phyloP scores from a whole-genome alignment of 1,140 invertebrate genomes.

The Papilio glaucus region DNA sequence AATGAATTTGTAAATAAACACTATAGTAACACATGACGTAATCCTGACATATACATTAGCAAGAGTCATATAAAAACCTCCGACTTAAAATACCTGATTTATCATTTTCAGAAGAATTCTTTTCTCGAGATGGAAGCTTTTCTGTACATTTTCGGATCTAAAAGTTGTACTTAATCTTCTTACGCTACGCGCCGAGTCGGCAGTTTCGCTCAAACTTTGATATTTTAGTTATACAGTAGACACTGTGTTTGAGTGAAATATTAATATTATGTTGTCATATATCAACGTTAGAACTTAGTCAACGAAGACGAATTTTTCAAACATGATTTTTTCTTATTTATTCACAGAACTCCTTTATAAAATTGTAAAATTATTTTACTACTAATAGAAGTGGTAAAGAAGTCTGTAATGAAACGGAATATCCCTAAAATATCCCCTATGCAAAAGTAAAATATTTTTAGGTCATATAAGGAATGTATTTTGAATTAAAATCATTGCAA shows the following conservation, averaged over 20 bases:
- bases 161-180: conserved; percentile 16
- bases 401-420: background rate
- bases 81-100: background rate
- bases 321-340: background rate
- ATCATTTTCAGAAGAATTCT: conserved; percentile 1
- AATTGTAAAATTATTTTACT: background rate
- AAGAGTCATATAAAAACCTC: too few relatives aligned
- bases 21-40: too few relatives aligned
- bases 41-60: too few relatives aligned
- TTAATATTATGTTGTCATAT: background rate
- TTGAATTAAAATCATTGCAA: background rate
- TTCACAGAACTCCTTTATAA: background rate
- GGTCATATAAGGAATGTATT: conserved; percentile 2
- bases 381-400: background rate
- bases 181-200: conserved; percentile 2
- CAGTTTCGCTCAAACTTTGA: conserved; percentile 1
- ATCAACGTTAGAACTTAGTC: background rate
- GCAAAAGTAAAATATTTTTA: background rate
- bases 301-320: background rate
- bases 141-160: conserved; percentile 17
- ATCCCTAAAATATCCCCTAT: background rate
- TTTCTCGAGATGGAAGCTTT: background rate
- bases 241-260: conserved; percentile 7
- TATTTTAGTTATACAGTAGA: too few relatives aligned
- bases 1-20: too few relatives aligned